Percentiles rank a stretch among this genome's conserved stretches.
These are phyloP conservation scores for Elaphurus davidianus DNA, from an alignment of 2,113 vertebrate genomes.

Conservation along the genomic window DNA sequence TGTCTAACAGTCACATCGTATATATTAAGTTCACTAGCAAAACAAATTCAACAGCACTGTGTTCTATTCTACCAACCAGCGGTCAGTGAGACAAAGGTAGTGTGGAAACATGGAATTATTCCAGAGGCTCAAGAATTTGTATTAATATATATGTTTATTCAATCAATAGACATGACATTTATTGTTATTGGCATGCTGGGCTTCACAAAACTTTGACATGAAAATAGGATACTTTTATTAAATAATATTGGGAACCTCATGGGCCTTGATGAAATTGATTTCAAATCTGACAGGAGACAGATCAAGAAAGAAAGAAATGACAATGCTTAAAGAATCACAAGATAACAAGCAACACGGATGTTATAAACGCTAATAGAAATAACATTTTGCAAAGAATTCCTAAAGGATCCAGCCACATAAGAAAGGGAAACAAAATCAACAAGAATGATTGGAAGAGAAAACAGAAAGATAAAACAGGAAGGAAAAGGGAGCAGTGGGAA, in stretches of 20 bases:
- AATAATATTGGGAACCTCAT: not conserved
- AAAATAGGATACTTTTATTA: not conserved
- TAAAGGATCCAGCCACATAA: not conserved
- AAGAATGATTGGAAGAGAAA: not conserved
- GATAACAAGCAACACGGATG: not conserved
- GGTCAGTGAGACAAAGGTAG: accelerated
- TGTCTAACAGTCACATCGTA: not conserved
- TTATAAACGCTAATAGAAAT: constrained; percentile 6
- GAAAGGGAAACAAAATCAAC: not conserved
- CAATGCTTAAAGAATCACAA: not conserved
- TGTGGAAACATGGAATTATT: not conserved
- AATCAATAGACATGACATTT: not conserved
- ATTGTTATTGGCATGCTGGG: not conserved
- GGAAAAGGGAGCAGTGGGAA: not conserved
- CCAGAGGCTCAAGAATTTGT: not conserved
- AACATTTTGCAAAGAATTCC: not conserved
- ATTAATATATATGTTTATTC: not conserved
- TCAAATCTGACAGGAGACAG: not conserved
- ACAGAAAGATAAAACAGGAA: not conserved
- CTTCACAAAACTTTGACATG: not conserved
- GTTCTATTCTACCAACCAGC: not conserved
- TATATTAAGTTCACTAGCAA: not conserved
- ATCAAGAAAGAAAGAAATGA: constrained; percentile 36
- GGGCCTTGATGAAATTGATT: not conserved
- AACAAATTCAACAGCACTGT: not conserved